phyloP scores from a whole-genome alignment of 2,113 vertebrate species.

The Lota lota region DNA sequence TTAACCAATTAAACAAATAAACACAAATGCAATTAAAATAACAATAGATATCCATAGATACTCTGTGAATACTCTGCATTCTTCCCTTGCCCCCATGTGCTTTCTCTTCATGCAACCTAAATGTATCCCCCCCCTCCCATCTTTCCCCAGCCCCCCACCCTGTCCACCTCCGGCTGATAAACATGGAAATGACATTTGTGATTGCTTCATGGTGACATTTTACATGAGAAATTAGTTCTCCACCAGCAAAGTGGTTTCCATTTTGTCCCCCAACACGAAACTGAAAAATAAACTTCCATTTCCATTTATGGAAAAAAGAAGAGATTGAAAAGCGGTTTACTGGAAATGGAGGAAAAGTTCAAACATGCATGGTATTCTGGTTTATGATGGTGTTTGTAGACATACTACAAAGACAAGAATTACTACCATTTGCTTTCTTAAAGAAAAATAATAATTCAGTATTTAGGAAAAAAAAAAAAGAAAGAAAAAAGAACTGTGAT shows the following conservation, averaged over 20 bases:
- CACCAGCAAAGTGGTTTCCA: not conserved
- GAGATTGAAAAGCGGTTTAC: not conserved
- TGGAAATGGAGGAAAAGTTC: too few species aligned
- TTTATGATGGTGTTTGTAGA: too few species aligned
- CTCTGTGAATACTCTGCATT: too few species aligned
- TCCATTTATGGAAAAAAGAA: not conserved
- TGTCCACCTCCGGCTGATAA: not conserved
- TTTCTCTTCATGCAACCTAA: not conserved
- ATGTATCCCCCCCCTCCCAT: not conserved
- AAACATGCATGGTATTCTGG: too few species aligned
- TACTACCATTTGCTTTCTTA: too few species aligned
- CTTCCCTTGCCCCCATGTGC: not conserved
- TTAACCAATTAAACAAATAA: too few species aligned
- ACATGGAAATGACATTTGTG: not conserved
- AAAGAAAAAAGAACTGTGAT: too few species aligned
- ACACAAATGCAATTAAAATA: not conserved
- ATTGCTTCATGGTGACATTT: not conserved
- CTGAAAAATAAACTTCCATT: not conserved
- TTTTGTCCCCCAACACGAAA: not conserved
- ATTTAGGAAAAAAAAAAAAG: too few species aligned
- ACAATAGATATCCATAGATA: too few species aligned
- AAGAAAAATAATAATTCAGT: too few species aligned
- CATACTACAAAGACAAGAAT: too few species aligned
- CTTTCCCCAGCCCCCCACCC: too few species aligned
- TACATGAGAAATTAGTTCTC: not conserved